phyloP scores from a whole-genome alignment of 2,113 vertebrate genomes.

The Sminthopsis crassicaudata region DNA sequence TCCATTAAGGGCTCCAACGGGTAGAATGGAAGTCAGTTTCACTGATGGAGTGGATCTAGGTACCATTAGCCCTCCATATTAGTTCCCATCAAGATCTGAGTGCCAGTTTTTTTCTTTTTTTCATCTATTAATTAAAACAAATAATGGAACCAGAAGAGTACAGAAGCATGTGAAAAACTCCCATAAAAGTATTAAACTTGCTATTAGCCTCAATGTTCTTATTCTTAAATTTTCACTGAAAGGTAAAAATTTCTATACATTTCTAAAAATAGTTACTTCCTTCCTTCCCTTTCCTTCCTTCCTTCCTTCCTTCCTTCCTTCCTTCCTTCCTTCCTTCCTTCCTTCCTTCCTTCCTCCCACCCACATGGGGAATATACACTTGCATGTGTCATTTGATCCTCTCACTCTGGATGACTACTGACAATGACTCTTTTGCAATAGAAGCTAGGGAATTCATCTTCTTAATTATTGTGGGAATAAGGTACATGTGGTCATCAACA shows the following conservation, averaged over 20 bases:
- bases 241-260: neutral
- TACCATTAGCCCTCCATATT: neutral
- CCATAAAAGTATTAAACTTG: neutral
- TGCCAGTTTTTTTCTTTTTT: neutral
- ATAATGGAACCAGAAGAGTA: neutral
- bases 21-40: neutral
- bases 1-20: neutral
- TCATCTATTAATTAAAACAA: neutral
- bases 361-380: no score
- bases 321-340: no score
- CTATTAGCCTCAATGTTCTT: neutral
- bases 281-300: no score
- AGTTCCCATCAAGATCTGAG: neutral
- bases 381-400: no score
- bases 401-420: neutral
- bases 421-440: slow-evolving; percentile 76
- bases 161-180: neutral
- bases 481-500: slow-evolving; percentile 88
- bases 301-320: no score
- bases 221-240: neutral
- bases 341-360: no score
- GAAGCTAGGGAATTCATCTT: slow-evolving; percentile 85
- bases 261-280: neutral
- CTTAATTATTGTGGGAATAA: slow-evolving; percentile 89
- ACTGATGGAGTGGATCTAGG: neutral